A percentile compares a stretch with the other conserved stretches of the same genome.
Conservation (phyloP, 2,888 invertebrate species). For the Lepidocyrtoides sp. region DNA sequence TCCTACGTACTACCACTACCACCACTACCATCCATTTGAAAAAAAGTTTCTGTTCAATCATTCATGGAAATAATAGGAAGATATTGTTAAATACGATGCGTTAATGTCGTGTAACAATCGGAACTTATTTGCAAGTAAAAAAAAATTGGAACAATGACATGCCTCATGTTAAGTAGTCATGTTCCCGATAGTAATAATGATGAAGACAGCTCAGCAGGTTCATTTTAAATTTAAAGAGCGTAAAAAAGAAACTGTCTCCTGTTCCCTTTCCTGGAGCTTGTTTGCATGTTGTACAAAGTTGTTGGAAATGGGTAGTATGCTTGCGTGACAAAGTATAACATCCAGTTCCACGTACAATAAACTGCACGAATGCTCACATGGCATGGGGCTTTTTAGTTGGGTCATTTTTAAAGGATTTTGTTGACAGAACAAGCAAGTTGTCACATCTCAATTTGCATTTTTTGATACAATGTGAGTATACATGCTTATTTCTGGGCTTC, state of each 20-base stretch:
- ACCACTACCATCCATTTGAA: background rate
- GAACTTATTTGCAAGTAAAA: background rate
- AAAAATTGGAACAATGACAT: conserved; percentile 33
- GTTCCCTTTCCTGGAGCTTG: conserved; percentile 1
- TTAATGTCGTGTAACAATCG: conserved; percentile 19
- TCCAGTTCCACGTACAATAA: conserved; percentile 27
- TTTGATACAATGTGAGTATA: conserved; percentile 51
- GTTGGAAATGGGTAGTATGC: background rate
- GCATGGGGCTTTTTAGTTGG: conserved; percentile 55
- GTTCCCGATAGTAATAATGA: conserved; percentile 46
- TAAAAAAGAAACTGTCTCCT: conserved; percentile 54
- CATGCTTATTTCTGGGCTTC: background rate
- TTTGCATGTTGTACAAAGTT: background rate
- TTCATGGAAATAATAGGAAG: conserved; percentile 63
- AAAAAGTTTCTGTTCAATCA: background rate
- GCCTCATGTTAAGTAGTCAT: conserved; percentile 14
- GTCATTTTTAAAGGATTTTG: conserved; percentile 8
- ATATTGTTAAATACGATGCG: background rate
- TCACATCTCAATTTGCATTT: conserved; percentile 75
- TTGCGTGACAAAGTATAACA: conserved; percentile 62
- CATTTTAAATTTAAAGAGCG: conserved; percentile 66
- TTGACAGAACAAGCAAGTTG: conserved; percentile 54
- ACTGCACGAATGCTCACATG: conserved; percentile 20
- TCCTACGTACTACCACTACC: no score
- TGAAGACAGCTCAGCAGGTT: conserved; percentile 67